These are phyloP conservation scores for Sycophila sp. DNA, from an alignment of 1,140 invertebrate species.

Conservation along the genomic window DNA sequence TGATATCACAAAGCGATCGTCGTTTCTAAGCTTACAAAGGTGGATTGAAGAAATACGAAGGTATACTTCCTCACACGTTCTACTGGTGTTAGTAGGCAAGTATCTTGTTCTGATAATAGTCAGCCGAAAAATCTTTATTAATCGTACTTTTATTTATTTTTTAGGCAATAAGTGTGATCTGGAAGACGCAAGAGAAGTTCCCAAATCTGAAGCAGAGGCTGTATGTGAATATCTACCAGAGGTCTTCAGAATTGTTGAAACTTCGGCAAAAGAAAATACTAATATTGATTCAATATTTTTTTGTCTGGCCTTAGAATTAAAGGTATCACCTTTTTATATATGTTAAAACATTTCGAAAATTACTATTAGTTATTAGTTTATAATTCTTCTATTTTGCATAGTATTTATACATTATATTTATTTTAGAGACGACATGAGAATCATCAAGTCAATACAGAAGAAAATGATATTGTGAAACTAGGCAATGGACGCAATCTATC, in stretches of 20 bases:
- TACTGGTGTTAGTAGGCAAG: constrained; percentile 88
- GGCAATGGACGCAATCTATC: constrained; percentile 60
- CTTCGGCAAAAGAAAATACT: constrained; percentile 92
- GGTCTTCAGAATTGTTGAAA: constrained; percentile 86
- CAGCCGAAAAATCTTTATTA: not conserved
- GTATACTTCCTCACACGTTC: constrained; percentile 91
- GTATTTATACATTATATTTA: constrained; percentile 28
- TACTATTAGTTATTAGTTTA: not conserved
- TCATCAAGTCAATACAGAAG: constrained; percentile 69
- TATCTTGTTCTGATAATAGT: constrained; percentile 23
- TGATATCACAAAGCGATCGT: constrained; percentile 91
- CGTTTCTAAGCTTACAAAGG: constrained; percentile 87
- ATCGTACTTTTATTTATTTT: constrained; percentile 16
- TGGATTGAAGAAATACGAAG: constrained; percentile 95
- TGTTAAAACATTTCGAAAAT: not conserved
- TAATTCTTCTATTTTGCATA: not conserved
- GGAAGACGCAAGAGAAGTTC: constrained; percentile 82
- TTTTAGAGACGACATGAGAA: constrained; percentile 75
- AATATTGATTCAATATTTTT: constrained; percentile 93
- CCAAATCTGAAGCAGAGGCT: constrained; percentile 83
- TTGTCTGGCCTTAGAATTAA: constrained; percentile 86
- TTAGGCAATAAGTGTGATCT: constrained; percentile 89
- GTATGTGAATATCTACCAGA: constrained; percentile 86
- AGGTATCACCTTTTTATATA: constrained; percentile 66
- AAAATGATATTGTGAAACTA: constrained; percentile 70